Evolutionary conservation across 1,140 invertebrate species (phyloP), one percentile per base, ranked within the genome.

Genomic region (Luehdorfia chinensis): DNA sequence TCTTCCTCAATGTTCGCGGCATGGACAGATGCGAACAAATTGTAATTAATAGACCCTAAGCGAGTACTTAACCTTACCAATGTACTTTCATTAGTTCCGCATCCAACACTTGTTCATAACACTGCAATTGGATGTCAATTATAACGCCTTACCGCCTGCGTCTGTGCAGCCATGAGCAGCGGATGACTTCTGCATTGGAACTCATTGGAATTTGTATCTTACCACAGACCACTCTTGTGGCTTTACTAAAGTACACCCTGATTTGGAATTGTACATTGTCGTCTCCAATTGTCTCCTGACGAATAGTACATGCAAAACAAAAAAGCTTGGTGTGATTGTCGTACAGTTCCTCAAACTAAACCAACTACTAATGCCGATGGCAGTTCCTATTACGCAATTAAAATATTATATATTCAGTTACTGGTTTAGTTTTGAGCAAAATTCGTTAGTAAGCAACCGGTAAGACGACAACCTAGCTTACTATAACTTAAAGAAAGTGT

Each of bases 301-400:
- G 54, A 60, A 54, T 43, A 12, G 4, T 39, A 39, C 45, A 14
- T 12, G 0, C 6, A 15, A 37, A 37, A 16, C 21, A 19, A 21
- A 37, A 37, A 21, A 3, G 19, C n/a, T n/a, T n/a, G n/a, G 8
- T 5, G 9, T 11, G 9, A 30, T 30, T 30, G 27, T 30, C 25
- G 25, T 21, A 2, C 25, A 28, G 6, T 28, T 4, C 2, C 23
- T 13, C 15, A 39, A 39, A 5, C 9, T n/a, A 25, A 25, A 6
- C 39, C n/a, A n/a, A 30, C 39, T 15, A 43, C 15, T n/a, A n/a
- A n/a, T n/a, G n/a, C n/a, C n/a, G 14, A 12, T 30, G 25, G 51
- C 75, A 84, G 81, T 85, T 85, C 81, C 81, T 85, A 85, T 76
- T 72, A 63, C 45, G 63, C 55, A 73, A 76, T 66, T 34, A 51